Evolutionary conservation across 2,113 vertebrate genomes (phyloP), one percentile per base, ranked within the genome.

Genomic region (Pseudonaja textilis): DNA sequence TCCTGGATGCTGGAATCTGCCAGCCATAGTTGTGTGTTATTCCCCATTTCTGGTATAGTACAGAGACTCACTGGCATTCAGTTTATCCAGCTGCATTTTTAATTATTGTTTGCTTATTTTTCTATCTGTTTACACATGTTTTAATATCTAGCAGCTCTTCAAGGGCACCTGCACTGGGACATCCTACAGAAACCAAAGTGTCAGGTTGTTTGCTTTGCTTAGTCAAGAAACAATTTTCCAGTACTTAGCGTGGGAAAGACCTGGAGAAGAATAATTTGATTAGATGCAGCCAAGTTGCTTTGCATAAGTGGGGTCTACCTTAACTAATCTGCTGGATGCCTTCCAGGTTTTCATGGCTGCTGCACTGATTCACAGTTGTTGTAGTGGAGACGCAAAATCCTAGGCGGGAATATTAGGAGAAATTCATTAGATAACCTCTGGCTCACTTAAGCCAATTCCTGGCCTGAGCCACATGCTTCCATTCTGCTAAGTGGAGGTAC

Each of bases 91-190:
- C 50, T 93, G 93, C 1, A 59, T 64, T 85, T 87, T 56, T 90
- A 92, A 20, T 61, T 8, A 57, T 57, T 47, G 1, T 29, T 39
- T 54, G 88, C 8, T 95, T 92, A 74, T 54, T 88, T 87, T 59
- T n/a, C 93, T 93, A 90, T 92, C 91, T 92, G 93, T 39, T 93
- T 91, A 45, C 87, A 54, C 2, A 92, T 93, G 95, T 90, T 94
- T 34, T 20, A 94, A 93, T 8, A 34, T 64, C 88, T 2, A 3
- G 1, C 50, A 54, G 34, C 91, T 59, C 96, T 89, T 90, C 90
- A 11, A 0, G 95, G 90, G 90, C 90, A 90, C 90, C 64, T 9
- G 81, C 4, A 12, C 18, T 10, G 89, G 90, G 55, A 57, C 12
- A 45, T 1, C 45, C 54, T 12, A 0, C 25, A 29, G 0, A 16